Evolutionary conservation across 2,888 invertebrate species (phyloP).

Genomic region (Hydrotaea cyrtoneurina): DNA sequence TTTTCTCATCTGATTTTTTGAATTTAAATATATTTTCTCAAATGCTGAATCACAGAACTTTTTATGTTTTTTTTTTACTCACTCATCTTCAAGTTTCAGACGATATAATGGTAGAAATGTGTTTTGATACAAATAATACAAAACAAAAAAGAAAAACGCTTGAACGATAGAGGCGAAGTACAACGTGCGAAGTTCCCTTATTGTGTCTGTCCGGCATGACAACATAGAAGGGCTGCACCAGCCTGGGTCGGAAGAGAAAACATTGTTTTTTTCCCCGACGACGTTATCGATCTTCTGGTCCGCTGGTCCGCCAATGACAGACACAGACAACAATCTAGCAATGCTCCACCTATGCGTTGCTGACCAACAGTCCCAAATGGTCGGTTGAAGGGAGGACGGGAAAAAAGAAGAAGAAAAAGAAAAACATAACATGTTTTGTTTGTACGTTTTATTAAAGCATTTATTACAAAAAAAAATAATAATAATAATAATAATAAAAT

Average conservation of each 20-base stretch:
- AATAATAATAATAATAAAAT: conserved; percentile 59
- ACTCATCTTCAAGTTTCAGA: conserved; percentile 73
- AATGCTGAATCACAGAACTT: conserved; percentile 80
- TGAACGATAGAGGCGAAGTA: too few species aligned
- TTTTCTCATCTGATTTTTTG: conserved; percentile 48
- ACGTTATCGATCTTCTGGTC: too few species aligned
- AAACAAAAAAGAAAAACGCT: not conserved
- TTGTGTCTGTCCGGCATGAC: too few species aligned
- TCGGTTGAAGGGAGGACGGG: too few species aligned
- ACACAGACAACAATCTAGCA: too few species aligned
- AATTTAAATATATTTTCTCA: conserved; percentile 70
- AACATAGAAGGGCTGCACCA: too few species aligned
- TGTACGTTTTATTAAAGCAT: conserved; percentile 55
- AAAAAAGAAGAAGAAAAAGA: not conserved
- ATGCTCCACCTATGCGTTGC: too few species aligned
- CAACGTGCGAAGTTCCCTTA: too few species aligned
- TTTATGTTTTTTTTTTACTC: conserved; percentile 74
- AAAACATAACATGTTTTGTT: conserved; percentile 31
- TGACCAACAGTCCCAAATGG: too few species aligned
- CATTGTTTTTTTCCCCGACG: too few species aligned
- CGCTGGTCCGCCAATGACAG: too few species aligned
- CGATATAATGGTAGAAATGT: not conserved
- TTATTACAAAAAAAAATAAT: conserved; percentile 52
- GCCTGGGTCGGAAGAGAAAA: too few species aligned
- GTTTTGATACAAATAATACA: not conserved